Conservation (phyloP, 2,113 vertebrate species). For the Pseudorhombus dupliciocellatus region DNA sequence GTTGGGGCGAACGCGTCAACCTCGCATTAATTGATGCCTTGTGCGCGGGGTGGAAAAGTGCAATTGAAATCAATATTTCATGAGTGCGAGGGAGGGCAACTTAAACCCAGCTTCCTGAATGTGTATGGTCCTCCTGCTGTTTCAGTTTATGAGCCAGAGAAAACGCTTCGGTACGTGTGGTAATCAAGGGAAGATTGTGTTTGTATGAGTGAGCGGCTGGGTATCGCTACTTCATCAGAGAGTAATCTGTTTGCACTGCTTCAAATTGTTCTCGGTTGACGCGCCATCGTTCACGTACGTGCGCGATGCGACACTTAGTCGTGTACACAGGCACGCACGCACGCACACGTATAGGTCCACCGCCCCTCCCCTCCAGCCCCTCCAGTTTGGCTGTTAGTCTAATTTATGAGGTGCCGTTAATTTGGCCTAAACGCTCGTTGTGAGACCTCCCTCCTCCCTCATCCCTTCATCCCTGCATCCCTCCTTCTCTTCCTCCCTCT, state of each 20-base stretch:
- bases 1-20: not conserved
- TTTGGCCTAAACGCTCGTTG: constrained; percentile 80
- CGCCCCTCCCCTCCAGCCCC: constrained; percentile 43
- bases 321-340: constrained; percentile 21
- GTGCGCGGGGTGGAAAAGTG: not conserved
- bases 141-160: constrained; percentile 37
- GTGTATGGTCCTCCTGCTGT: constrained; percentile 30
- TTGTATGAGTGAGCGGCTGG: constrained; percentile 57
- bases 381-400: constrained; percentile 73
- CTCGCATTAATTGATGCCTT: not conserved
- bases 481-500: constrained; percentile 64
- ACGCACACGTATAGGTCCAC: constrained; percentile 9
- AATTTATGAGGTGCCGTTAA: constrained; percentile 82
- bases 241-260: constrained; percentile 69
- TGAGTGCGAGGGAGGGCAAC: constrained; percentile 16
- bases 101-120: constrained; percentile 8
- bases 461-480: constrained; percentile 69
- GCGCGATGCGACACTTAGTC: constrained; percentile 36
- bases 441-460: constrained; percentile 76
- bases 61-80: constrained; percentile 3
- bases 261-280: constrained; percentile 70
- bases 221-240: constrained; percentile 68
- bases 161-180: constrained; percentile 25
- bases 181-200: constrained; percentile 70
- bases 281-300: constrained; percentile 65